Evolutionary conservation across 2,113 vertebrate species (phyloP).

Genomic region (Cercocebus atys): DNA sequence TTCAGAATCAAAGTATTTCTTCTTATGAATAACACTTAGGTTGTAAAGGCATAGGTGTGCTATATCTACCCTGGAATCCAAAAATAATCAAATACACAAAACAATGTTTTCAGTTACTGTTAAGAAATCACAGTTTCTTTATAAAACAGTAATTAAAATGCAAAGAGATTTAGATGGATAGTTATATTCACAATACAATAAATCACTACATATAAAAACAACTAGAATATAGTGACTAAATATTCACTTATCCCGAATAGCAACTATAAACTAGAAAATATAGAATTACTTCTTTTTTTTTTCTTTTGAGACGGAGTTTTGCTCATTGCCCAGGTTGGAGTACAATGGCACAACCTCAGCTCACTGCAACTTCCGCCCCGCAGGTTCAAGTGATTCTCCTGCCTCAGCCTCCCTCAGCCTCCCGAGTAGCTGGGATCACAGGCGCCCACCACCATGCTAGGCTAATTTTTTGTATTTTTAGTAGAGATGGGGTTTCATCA

Average conservation of each 20-base stretch:
- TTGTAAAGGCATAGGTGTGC: conserved; percentile 98
- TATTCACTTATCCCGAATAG: conserved; percentile 19
- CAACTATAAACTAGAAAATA: conserved; percentile 42
- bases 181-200: neutral
- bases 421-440: too few species aligned
- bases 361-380: too few species aligned
- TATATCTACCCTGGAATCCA: conserved; percentile 94
- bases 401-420: too few species aligned
- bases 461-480: too few species aligned
- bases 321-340: too few species aligned
- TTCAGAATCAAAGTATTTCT: conserved; percentile 99
- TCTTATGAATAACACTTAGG: conserved; percentile 98
- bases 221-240: neutral
- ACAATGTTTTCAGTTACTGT: conserved; percentile 24
- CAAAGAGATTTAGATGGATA: neutral
- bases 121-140: conserved; percentile 48
- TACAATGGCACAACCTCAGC: too few species aligned
- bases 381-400: too few species aligned
- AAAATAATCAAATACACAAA: conserved; percentile 73
- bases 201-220: conserved; percentile 27
- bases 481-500: too few species aligned
- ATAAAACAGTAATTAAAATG: conserved; percentile 42
- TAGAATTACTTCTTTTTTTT: neutral
- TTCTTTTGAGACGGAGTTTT: too few species aligned
- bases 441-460: too few species aligned